Percentiles rank a stretch among this genome's conserved stretches.
These are phyloP conservation scores for Meleagris gallopavo DNA, from an alignment of 2,113 vertebrate species.

Conservation along the genomic window DNA sequence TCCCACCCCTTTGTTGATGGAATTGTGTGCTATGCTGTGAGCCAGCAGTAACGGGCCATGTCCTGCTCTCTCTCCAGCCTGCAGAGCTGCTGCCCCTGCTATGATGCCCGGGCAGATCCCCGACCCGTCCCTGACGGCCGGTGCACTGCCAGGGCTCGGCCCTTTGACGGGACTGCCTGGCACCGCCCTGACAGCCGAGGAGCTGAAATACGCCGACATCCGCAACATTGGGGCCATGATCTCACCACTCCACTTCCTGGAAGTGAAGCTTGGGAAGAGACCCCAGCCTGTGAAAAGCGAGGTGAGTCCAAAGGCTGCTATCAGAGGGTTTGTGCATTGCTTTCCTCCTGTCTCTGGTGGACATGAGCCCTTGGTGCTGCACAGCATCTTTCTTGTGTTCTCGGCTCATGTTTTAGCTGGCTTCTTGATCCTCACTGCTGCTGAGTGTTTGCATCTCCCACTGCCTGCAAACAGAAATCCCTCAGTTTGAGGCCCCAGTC, in stretches of 20 bases:
- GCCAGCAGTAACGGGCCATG: background rate
- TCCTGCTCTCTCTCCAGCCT: constrained; percentile 58
- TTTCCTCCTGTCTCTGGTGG: background rate
- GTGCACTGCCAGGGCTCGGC: constrained; percentile 90
- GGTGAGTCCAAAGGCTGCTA: constrained; percentile 70
- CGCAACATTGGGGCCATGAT: constrained; percentile 91
- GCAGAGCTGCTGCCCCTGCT: constrained; percentile 78
- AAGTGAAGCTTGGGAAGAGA: constrained; percentile 90
- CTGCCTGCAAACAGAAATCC: background rate
- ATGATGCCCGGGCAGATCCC: constrained; percentile 98
- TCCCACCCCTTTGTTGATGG: background rate
- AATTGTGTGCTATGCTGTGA: background rate
- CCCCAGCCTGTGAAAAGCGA: constrained; percentile 90
- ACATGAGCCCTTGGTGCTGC: background rate
- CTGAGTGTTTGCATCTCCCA: background rate
- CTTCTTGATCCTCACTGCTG: background rate
- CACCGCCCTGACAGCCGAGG: constrained; percentile 86
- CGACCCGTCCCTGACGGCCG: constrained; percentile 92
- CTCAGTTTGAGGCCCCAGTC: fast-evolving
- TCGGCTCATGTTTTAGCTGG: background rate
- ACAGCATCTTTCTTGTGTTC: background rate
- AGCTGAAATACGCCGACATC: constrained; percentile 90
- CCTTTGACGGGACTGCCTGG: constrained; percentile 89
- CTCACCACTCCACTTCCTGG: constrained; percentile 91
- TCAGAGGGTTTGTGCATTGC: background rate